phyloP scores from a whole-genome alignment of 1,140 invertebrate species.

The Drosophila lacertosa region DNA sequence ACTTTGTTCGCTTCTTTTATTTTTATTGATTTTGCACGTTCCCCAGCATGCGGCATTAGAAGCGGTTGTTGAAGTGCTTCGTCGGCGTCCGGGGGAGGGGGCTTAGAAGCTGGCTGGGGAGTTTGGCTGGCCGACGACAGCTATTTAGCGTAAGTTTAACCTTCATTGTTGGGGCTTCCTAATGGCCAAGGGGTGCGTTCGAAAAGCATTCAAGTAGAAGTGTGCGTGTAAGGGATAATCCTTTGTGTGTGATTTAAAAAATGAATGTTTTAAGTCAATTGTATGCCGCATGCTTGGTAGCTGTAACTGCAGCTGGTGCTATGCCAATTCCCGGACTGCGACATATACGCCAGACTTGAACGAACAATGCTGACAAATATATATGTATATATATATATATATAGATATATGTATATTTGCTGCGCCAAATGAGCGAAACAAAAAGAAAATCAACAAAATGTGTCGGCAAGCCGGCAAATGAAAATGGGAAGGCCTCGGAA shows the following conservation, averaged over 20 bases:
- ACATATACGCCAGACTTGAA: slow-evolving; percentile 43
- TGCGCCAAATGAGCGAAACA: slow-evolving; percentile 44
- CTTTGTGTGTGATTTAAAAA: slow-evolving; percentile 54
- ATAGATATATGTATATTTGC: slow-evolving; percentile 9
- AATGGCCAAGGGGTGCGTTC: slow-evolving; percentile 30
- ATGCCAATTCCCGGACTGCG: slow-evolving; percentile 52
- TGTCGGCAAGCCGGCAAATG: slow-evolving; percentile 41
- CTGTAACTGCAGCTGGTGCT: slow-evolving; percentile 36
- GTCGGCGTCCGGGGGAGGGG: slow-evolving; percentile 1
- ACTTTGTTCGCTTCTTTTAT: slow-evolving; percentile 4
- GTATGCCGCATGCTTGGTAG: slow-evolving; percentile 24
- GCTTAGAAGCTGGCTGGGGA: slow-evolving; percentile 54
- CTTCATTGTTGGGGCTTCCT: slow-evolving; percentile 78
- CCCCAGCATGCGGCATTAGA: slow-evolving; percentile 12
- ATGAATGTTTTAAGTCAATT: slow-evolving; percentile 43
- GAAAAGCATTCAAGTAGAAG: slow-evolving; percentile 44
- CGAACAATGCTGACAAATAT: slow-evolving; percentile 39
- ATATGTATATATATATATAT: slow-evolving; percentile 5
- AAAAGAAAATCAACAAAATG: slow-evolving; percentile 54
- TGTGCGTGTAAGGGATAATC: slow-evolving; percentile 46
- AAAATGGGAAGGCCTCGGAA: slow-evolving; percentile 25
- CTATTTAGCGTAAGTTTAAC: slow-evolving; percentile 78
- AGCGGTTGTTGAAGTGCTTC: slow-evolving; percentile 70
- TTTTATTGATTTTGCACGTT: slow-evolving; percentile 37
- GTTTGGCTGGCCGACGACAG: slow-evolving; percentile 36